Evolutionary conservation across 92 coral and sea anemone species (phyloP), one percentile per base, ranked within the genome.

Genomic region (Pocillopora grandis): DNA sequence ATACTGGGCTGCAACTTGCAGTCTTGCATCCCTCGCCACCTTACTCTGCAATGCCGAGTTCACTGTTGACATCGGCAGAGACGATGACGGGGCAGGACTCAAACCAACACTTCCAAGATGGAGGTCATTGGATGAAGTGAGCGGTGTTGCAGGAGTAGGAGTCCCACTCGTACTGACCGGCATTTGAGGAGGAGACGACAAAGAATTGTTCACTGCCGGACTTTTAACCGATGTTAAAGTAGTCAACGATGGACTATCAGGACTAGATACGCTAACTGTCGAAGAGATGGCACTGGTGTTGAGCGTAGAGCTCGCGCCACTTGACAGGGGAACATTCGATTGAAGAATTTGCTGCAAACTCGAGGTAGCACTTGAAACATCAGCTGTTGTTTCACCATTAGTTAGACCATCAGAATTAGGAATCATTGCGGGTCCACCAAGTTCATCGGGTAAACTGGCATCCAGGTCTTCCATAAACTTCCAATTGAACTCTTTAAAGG

Each of bases 341-440:
- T 97, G 97, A 93, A 97, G 90, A 82, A 97, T 89, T 82, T 95
- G 99, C 88, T 97, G 99, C 95, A 97, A 94, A 91, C 93, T 92
- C 80, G 93, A 82, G 86, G 92, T 79, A 80, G 89, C 89, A 66
- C 88, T 89, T 80, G 92, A 93, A 79, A 88, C 87, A 83, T 96
- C 99, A 88, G 93, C 98, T 81, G 97, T 42, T 42, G 52, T 77
- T 84, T 96, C 97, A 78, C 99, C 99, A 82, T 96, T 96, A 74
- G 93, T 90, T 81, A 91, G 83, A 75, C 92, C 95, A 58, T 94
- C 95, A 70, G 93, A 82, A 74, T 86, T 85, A 67, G 91, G 82
- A 19, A 90, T 76, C 85, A 92, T 83, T 80, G 93, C 90, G 66
- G 98, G 89, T 75, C 89, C 93, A 75, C 88, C 95, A 83, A 92